Base-by-base conservation (phyloP, 30 jellyfish, hydroid and myxozoan species). In the Aurelia aurita region DNA sequence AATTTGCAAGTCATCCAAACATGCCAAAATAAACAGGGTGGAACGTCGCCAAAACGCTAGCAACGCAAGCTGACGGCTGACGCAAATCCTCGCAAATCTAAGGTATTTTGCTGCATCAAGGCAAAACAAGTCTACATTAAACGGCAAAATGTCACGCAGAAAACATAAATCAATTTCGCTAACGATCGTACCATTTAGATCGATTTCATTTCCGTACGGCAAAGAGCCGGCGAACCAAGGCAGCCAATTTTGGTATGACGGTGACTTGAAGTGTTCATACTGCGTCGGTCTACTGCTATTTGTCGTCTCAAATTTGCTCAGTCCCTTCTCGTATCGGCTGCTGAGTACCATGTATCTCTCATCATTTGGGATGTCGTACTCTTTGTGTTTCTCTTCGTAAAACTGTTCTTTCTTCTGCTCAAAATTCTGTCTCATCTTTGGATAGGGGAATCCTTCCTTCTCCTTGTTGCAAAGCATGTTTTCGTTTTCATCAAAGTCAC, bases 171-270 rank as follows among this genome's bases (percentile, higher is more conserved):
- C 51, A 39, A 39, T 39, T 39, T 39, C 51, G 15, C 51, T 6
- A 39, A 39, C 13, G 51, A 6, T 39, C 51, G 16, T 39, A 39
- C 51, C 51, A 39, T 39, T 39, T 39, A 39, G 15, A 39, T 39
- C 51, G 51, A 39, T 39, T 39, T 39, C 51, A 39, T 31, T 67
- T 67, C 51, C 58, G 51, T 9, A 67, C 34, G 20, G 46, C 28
- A 60, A 21, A 5, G 62, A 4, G 39, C 31, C 57, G 16, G 88
- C 75, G 23, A 77, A 29, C 70, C 71, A 39, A 2, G 88, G 88
- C 20, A 77, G 46, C 88, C 88, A 77, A 13, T 28, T 53, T 19
- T 77, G 79, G 31, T 54, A 18, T 12, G 28, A 22, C 1, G 23
- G 23, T 15, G 22, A 68, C 15, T 39, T 39, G 51, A 39, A 39